These are phyloP conservation scores for Pyrocephalus nanus DNA, from an alignment of 2,797 vertebrate species.

Conservation along the genomic window DNA sequence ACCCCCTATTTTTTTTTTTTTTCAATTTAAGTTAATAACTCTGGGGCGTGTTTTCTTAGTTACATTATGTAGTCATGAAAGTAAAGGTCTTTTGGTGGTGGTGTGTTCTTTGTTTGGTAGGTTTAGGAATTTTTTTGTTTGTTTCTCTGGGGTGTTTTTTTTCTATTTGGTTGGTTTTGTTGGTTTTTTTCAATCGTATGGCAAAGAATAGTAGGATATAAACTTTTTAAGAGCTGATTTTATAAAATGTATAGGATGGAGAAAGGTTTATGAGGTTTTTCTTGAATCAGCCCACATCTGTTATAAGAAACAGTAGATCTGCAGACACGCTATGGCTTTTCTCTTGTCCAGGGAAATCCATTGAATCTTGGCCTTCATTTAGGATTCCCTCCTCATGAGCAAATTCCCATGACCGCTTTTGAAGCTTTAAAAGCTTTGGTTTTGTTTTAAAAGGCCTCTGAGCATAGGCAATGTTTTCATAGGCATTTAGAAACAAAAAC, in stretches of 20 bases:
- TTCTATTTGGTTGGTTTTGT: neutral
- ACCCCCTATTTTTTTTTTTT: fast-evolving
- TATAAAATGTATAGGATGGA: neutral
- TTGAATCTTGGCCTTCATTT: constrained; percentile 65
- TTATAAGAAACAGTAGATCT: neutral
- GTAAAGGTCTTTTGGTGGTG: neutral
- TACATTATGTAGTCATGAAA: neutral
- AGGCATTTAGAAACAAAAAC: constrained; percentile 68
- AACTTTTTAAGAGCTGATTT: neutral
- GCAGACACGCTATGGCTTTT: constrained; percentile 23
- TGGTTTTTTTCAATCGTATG: neutral
- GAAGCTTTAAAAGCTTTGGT: constrained; percentile 71
- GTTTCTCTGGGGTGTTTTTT: neutral
- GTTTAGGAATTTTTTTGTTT: neutral
- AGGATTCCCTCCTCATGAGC: constrained; percentile 65
- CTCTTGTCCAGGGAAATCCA: constrained; percentile 43
- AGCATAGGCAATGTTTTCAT: constrained; percentile 66
- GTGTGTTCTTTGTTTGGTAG: neutral
- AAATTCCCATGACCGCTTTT: constrained; percentile 69
- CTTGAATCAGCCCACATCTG: neutral
- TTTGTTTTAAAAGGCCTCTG: constrained; percentile 70
- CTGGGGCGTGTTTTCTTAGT: neutral
- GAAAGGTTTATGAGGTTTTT: neutral
- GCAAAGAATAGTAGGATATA: neutral
- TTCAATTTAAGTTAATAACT: neutral